These are phyloP conservation scores for Fulmarus glacialis DNA, from an alignment of 2,113 vertebrate species.

Conservation along the genomic window DNA sequence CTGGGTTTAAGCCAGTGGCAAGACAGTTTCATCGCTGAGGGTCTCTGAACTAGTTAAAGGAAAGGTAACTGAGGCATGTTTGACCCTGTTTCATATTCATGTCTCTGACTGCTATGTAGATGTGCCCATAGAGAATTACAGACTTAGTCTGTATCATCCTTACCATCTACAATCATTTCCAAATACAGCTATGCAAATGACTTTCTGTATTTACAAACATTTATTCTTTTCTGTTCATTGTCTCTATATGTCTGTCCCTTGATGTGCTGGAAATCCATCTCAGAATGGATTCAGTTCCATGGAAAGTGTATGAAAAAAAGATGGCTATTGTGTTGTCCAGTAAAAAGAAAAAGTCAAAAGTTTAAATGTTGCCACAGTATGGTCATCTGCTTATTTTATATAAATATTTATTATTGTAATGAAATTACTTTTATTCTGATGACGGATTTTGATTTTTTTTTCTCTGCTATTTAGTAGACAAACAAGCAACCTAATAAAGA, in stretches of 20 bases:
- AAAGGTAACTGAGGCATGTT: not conserved
- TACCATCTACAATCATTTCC: not conserved
- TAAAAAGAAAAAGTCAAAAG: not conserved
- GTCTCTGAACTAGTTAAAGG: not conserved
- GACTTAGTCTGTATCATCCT: not conserved
- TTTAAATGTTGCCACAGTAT: not conserved
- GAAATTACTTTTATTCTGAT: not conserved
- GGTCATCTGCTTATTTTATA: not conserved
- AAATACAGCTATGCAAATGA: not conserved
- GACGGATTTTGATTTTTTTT: not conserved
- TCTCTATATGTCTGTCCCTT: not conserved
- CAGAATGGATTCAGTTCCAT: not conserved
- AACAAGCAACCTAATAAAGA: not conserved
- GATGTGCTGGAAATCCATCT: not conserved
- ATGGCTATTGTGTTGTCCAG: not conserved
- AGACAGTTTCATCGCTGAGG: not conserved
- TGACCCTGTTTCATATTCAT: not conserved
- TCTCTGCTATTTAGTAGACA: not conserved
- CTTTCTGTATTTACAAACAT: not conserved
- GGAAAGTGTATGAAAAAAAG: not conserved
- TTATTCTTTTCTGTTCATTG: not conserved
- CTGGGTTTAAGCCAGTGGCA: not conserved
- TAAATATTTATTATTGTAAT: not conserved
- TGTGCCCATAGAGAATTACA: not conserved
- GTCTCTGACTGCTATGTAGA: not conserved